Evolutionary conservation across 2,797 vertebrate genomes (phyloP).

Genomic region (Tiaroga cobitis): DNA sequence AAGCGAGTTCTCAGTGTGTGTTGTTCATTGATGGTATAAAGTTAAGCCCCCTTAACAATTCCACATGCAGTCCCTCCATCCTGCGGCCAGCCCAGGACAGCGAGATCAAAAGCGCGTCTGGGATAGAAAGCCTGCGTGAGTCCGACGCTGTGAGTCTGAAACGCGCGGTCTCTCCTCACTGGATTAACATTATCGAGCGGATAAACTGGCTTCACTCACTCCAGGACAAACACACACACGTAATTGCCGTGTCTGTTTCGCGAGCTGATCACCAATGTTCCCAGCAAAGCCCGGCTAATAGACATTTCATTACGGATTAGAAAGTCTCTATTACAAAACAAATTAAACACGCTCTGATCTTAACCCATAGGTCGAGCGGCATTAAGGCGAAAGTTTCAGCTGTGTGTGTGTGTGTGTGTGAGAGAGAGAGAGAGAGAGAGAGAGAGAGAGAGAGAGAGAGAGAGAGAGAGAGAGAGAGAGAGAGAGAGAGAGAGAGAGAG

Average conservation of each 20-base stretch:
- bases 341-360: conserved; percentile 98
- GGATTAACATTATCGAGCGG: conserved; percentile 99
- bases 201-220: conserved; percentile 90
- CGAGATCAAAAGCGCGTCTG: conserved; percentile 86
- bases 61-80: too few species aligned
- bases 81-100: conserved; percentile 51
- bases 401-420: conserved; percentile 73
- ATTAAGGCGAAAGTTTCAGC: conserved; percentile 95
- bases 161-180: conserved; percentile 94
- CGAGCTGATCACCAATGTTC: conserved; percentile 96
- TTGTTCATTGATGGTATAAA: too few species aligned
- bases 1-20: too few species aligned
- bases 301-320: conserved; percentile 96
- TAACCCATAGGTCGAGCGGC: conserved; percentile 93
- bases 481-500: too few species aligned
- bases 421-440: too few species aligned
- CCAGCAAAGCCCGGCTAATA: conserved; percentile 98
- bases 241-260: conserved; percentile 96
- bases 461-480: too few species aligned
- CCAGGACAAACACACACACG: conserved; percentile 94
- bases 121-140: conserved; percentile 86
- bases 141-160: conserved; percentile 84
- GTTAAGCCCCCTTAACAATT: too few species aligned
- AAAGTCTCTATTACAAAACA: conserved; percentile 99
- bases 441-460: too few species aligned